Evolutionary conservation across 2,113 vertebrate genomes (phyloP).

Genomic region (Psephotus haematonotus): DNA sequence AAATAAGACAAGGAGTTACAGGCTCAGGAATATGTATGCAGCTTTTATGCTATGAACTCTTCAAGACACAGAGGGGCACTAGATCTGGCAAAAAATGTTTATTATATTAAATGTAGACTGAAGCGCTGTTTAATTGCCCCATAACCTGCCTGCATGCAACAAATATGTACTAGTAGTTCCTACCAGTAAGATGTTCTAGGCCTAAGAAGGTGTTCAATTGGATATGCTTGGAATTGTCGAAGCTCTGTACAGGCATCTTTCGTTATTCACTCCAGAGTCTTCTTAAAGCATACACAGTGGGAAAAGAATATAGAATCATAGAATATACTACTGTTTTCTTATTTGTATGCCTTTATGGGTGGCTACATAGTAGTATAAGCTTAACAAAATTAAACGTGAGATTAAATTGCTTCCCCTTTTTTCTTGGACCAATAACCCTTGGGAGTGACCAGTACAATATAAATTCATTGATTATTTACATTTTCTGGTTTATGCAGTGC

Average conservation of each 20-base stretch:
- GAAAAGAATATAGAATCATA: neutral
- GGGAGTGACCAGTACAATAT: neutral
- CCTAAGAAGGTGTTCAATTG: rapidly evolving
- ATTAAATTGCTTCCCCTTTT: neutral
- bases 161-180: neutral
- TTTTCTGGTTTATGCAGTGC: neutral
- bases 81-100: neutral
- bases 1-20: neutral
- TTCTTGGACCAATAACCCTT: neutral
- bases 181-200: neutral
- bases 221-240: neutral
- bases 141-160: neutral
- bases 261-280: neutral
- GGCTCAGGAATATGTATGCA: neutral
- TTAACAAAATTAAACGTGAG: neutral
- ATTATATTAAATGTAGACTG: neutral
- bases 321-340: neutral
- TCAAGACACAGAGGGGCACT: neutral
- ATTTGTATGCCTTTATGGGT: neutral
- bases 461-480: neutral
- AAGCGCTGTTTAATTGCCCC: neutral
- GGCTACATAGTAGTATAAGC: neutral
- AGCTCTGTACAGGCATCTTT: neutral
- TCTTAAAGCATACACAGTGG: neutral
- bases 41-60: neutral